A percentile compares a stretch with the other conserved stretches of the same genome.
phyloP scores from a whole-genome alignment of 2,888 invertebrate species.

The Neuroscelio doddi region DNA sequence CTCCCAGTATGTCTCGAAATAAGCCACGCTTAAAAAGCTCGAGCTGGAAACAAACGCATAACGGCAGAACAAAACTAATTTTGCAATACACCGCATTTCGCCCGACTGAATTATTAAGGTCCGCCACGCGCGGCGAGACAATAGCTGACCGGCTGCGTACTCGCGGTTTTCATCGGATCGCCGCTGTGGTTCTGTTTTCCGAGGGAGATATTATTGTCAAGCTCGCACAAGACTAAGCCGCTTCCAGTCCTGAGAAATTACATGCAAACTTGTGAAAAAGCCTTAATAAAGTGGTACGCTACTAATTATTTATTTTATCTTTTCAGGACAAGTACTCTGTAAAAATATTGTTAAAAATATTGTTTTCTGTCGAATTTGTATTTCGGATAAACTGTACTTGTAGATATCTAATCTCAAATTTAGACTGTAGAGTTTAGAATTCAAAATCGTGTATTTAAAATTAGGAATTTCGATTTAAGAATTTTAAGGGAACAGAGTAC shows the following conservation, averaged over 20 bases:
- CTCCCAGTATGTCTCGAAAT: background rate
- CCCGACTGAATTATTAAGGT: slow-evolving; percentile 57
- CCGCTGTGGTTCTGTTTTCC: slow-evolving; percentile 26
- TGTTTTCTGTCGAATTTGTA: too few relatives aligned
- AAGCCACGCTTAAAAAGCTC: slow-evolving; percentile 11
- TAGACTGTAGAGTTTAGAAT: too few relatives aligned
- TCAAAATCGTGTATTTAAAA: too few relatives aligned
- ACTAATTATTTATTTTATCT: slow-evolving; percentile 25
- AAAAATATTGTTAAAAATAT: too few relatives aligned
- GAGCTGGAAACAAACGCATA: slow-evolving; percentile 9
- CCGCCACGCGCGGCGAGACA: slow-evolving; percentile 20
- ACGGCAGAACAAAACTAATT: slow-evolving; percentile 57
- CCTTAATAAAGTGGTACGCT: slow-evolving; percentile 25
- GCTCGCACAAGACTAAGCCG: slow-evolving; percentile 47
- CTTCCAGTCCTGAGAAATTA: slow-evolving; percentile 46
- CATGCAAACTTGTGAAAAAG: slow-evolving; percentile 32
- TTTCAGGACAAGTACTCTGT: too few relatives aligned
- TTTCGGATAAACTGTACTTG: too few relatives aligned
- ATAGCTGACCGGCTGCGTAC: slow-evolving; percentile 33
- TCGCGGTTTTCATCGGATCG: slow-evolving; percentile 15
- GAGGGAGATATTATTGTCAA: slow-evolving; percentile 48
- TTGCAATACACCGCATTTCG: slow-evolving; percentile 59
- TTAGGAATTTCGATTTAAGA: too few relatives aligned
- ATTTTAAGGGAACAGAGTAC: too few relatives aligned
- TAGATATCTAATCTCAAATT: too few relatives aligned